Evolutionary conservation across 2,888 invertebrate genomes (phyloP).

Genomic region (Baronia brevicornis): DNA sequence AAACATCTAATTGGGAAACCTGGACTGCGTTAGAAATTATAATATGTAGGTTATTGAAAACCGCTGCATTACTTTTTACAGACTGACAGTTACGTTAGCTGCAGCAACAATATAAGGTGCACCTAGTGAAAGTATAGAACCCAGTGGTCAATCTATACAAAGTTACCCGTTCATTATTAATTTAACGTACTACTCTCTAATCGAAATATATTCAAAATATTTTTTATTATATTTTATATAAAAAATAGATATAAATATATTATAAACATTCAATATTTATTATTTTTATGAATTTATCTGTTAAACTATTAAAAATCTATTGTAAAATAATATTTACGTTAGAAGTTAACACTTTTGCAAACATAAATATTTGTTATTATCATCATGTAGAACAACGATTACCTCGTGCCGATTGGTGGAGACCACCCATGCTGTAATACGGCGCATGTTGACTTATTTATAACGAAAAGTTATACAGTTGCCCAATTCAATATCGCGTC

Average conservation of each 20-base stretch:
- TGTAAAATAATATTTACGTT: no score
- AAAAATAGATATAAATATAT: no score
- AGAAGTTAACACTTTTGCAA: conserved; percentile 3
- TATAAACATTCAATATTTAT: no score
- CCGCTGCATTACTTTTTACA: conserved; percentile 16
- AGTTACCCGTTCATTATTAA: conserved; percentile 7
- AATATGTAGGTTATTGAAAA: background rate
- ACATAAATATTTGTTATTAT: conserved; percentile 2
- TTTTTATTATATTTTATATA: no score
- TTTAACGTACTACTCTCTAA: no score
- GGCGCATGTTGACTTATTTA: conserved; percentile 14
- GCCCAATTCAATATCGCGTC: conserved; percentile 14
- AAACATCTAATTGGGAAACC: no score
- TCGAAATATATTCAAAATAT: no score
- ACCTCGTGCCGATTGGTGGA: conserved; percentile 8
- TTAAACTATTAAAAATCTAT: no score
- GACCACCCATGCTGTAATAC: conserved; percentile 9
- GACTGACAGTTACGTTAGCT: conserved; percentile 19
- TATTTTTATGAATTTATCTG: no score
- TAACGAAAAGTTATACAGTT: conserved; percentile 16
- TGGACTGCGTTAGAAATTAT: conserved; percentile 1
- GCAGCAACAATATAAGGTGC: conserved; percentile 24
- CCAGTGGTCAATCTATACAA: conserved; percentile 14
- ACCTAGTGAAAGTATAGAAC: conserved; percentile 25
- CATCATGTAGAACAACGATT: conserved; percentile 2